Base-by-base conservation (phyloP, 1,140 invertebrate species). In the Hyles euphorbiae region DNA sequence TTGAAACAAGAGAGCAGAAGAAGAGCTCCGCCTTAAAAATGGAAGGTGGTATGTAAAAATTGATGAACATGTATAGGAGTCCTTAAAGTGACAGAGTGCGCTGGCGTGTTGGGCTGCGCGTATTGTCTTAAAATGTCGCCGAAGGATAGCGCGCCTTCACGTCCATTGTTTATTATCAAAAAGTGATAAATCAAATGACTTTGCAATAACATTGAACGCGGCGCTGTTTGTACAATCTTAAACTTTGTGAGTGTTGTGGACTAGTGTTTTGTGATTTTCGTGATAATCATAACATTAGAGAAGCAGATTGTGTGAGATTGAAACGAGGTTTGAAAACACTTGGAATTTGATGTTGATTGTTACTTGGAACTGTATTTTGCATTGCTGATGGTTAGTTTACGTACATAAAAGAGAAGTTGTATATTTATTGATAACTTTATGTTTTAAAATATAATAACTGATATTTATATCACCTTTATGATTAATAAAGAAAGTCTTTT, bases 31-130 rank as follows among this genome's bases (percentile, higher is more conserved):
- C 86, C 86, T 88, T 87, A 88, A 88, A 88, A 88, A 88, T 88
- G 86, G 86, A 87, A 88, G 86, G 83, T 88, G 83, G 86, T 87
- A 88, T 88, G 86, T 88, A 88, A 88, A 88, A 88, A 88, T 88
- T 88, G 80, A 88, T 88, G 83, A 85, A 88, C 86, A 86, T 86
- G 83, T 87, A 88, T 87, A 83, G 82, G 74, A 84, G 83, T 88
- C 81, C 81, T 87, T 87, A 87, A 87, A 87, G 83, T 88, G 86
- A 88, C 86, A 88, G 83, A 88, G 83, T 84, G 78, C 75, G 83
- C 83, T 83, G 78, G 83, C 83, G 79, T 82, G 83, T 81, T 71
- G 86, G 78, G 71, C 81, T 80, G 86, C 86, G 83, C 83, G 86
- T 86, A 86, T 88, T 87, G 83, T 87, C 80, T 87, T 75, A 83